Evolutionary conservation across 2,888 invertebrate genomes (phyloP).

Genomic region (Trachelus tabidus): DNA sequence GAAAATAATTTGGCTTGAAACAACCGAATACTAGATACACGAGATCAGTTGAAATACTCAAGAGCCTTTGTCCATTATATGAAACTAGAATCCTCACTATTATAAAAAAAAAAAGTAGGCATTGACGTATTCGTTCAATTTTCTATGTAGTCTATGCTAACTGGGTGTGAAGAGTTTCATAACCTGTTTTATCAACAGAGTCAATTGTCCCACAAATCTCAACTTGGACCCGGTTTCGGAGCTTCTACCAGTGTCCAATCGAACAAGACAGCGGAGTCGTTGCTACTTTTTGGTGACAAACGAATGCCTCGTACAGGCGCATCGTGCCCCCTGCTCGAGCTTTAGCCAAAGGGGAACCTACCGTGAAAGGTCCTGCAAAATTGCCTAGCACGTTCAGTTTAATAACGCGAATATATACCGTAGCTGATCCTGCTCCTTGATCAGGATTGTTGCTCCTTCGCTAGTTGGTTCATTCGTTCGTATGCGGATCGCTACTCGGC

Average conservation of each 20-base stretch:
- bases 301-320: not conserved
- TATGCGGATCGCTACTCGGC: not conserved
- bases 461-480: not conserved
- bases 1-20: not conserved
- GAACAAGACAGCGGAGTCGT: slow-evolving; percentile 11
- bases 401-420: not conserved
- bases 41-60: not conserved
- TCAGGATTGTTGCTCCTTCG: not conserved
- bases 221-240: slow-evolving; percentile 20
- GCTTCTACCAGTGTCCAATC: slow-evolving; percentile 16
- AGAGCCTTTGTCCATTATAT: too few relatives aligned
- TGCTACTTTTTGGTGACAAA: slow-evolving; percentile 15
- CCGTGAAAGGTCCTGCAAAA: not conserved
- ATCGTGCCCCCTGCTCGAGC: not conserved
- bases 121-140: too few relatives aligned
- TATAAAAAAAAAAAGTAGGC: too few relatives aligned
- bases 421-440: not conserved
- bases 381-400: not conserved
- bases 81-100: too few relatives aligned
- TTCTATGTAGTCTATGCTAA: too few relatives aligned
- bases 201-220: not conserved
- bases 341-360: not conserved
- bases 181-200: not conserved
- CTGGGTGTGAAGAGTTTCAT: too few relatives aligned
- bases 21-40: not conserved